A percentile compares a stretch with the other conserved stretches of the same genome.
These are phyloP conservation scores for Chondrosia reniformis DNA, from an alignment of 37 sponge, comb jelly and placozoan genomes.

Conservation along the genomic window DNA sequence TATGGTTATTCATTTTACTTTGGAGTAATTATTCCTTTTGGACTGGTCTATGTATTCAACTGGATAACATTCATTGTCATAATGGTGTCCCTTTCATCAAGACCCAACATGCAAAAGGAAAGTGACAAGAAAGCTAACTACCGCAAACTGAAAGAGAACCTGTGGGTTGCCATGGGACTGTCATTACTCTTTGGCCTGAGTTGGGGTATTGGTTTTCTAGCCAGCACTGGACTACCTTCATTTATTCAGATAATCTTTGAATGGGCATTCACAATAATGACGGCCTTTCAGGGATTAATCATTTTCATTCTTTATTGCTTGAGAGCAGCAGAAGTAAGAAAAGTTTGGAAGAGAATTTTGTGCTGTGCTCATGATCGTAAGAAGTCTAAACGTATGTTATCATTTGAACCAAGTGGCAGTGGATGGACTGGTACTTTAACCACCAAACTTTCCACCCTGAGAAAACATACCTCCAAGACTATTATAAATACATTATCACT, in stretches of 20 bases:
- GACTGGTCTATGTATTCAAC: neutral
- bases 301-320: constrained; percentile 29
- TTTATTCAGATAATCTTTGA: constrained; percentile 6
- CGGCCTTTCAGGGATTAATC: constrained; percentile 31
- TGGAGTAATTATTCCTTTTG: constrained; percentile 1
- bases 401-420: no score
- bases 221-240: neutral
- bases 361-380: no score
- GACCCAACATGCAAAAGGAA: constrained; percentile 10
- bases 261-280: constrained; percentile 22
- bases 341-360: constrained; percentile 19
- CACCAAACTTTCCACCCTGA: no score
- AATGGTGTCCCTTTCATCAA: neutral
- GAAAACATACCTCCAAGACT: no score
- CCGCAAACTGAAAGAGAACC: neutral
- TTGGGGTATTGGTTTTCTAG: constrained; percentile 31
- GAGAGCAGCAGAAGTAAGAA: constrained; percentile 18
- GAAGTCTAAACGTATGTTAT: no score
- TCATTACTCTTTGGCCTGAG: constrained; percentile 40
- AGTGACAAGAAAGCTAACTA: neutral
- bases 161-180: neutral
- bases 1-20: neutral
- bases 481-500: no score
- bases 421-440: no score
- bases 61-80: constrained; percentile 1